A percentile compares a stretch with the other conserved stretches of the same genome.
These are phyloP conservation scores for Serripes groenlandicus DNA, from an alignment of 2,888 invertebrate genomes.

Conservation along the genomic window DNA sequence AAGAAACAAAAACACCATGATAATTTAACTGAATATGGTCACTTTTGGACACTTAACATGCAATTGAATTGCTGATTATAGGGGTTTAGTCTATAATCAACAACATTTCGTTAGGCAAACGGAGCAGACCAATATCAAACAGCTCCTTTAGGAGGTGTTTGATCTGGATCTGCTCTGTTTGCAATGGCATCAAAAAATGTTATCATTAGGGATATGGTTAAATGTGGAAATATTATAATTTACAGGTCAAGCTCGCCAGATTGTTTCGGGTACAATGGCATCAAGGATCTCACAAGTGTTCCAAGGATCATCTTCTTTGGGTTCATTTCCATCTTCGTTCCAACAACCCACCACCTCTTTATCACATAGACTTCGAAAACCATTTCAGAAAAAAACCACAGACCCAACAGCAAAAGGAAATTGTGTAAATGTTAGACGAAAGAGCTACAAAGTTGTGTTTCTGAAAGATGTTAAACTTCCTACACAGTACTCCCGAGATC, in stretches of 20 bases:
- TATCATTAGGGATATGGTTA: too few species aligned
- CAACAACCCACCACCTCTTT: background rate
- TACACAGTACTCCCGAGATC: background rate
- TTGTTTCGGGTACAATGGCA: background rate
- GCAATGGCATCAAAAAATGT: background rate
- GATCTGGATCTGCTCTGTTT: background rate
- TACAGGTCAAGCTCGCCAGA: background rate
- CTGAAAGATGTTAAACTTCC: background rate
- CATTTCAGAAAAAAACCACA: background rate
- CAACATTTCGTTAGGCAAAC: background rate
- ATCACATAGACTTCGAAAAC: background rate
- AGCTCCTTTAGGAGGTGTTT: background rate
- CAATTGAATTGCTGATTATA: background rate
- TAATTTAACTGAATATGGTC: background rate
- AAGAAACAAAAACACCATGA: background rate
- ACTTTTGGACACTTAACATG: background rate
- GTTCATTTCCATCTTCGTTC: background rate
- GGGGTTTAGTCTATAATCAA: background rate
- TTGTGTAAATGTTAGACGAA: too few species aligned
- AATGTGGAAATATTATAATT: background rate
- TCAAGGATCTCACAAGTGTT: too few species aligned
- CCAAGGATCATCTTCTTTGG: too few species aligned
- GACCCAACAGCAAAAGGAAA: background rate
- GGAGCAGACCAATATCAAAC: background rate
- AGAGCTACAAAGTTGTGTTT: background rate